phyloP scores from a whole-genome alignment of 2,888 invertebrate species.

The Eumacrocentrus americanus region DNA sequence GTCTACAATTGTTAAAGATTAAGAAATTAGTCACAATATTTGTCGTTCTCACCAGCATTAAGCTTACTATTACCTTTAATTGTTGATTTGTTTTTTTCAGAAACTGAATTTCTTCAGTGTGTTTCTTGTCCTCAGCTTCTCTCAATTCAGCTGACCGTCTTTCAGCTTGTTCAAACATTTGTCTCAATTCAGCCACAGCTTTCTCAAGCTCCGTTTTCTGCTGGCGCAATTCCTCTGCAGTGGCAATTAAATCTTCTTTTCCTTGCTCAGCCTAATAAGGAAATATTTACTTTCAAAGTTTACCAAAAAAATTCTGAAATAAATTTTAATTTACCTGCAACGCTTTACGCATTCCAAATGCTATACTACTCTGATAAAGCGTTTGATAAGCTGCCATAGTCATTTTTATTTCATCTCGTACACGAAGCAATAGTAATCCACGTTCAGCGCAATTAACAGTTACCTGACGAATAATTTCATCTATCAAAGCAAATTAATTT shows the following conservation, averaged over 20 bases:
- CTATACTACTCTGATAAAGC: conserved; percentile 95
- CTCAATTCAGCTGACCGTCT: conserved; percentile 81
- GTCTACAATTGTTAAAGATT: conserved; percentile 66
- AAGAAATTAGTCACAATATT: neutral
- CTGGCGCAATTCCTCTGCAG: conserved; percentile 73
- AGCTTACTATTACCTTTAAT: conserved; percentile 72
- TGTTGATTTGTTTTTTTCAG: conserved; percentile 94
- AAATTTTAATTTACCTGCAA: conserved; percentile 70
- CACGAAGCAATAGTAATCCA: conserved; percentile 87
- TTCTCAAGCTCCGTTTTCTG: conserved; percentile 69
- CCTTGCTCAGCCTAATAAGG: conserved; percentile 77
- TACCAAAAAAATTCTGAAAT: neutral
- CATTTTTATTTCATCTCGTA: conserved; percentile 95
- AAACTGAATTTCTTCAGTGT: conserved; percentile 89
- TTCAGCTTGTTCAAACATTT: conserved; percentile 82
- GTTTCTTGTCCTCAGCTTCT: conserved; percentile 89
- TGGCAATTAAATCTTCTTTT: conserved; percentile 79
- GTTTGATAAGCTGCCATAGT: conserved; percentile 97
- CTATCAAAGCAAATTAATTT: conserved; percentile 55
- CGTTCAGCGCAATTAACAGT: conserved; percentile 97
- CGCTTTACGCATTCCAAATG: conserved; percentile 98
- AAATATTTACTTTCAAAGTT: neutral
- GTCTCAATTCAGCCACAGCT: conserved; percentile 67
- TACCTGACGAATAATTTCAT: conserved; percentile 91
- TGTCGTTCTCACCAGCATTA: neutral